Percentiles rank a stretch among this genome's conserved stretches.
phyloP scores from a whole-genome alignment of 2,888 invertebrate genomes.

The Timandra comae region DNA sequence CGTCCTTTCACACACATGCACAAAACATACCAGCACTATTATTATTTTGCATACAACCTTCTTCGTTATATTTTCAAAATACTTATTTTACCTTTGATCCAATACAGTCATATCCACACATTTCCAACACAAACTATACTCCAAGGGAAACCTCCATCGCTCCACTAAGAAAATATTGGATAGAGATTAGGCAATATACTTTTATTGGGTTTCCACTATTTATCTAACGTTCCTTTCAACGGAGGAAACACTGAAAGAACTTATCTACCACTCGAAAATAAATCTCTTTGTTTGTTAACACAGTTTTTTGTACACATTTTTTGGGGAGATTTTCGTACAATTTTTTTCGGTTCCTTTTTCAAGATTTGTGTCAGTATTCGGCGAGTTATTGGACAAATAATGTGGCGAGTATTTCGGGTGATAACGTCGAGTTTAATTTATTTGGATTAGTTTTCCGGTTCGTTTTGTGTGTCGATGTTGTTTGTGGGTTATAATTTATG shows the following conservation, averaged over 20 bases:
- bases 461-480: too few species aligned
- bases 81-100: too few species aligned
- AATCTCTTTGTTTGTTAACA: slow-evolving; percentile 75
- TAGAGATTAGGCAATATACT: slow-evolving; percentile 75
- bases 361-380: slow-evolving; percentile 8
- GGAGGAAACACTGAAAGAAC: slow-evolving; percentile 36
- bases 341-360: too few species aligned
- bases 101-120: slow-evolving; percentile 32
- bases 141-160: slow-evolving; percentile 64
- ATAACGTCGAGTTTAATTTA: slow-evolving; percentile 58
- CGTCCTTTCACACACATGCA: too few species aligned
- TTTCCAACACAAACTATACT: slow-evolving; percentile 13
- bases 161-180: slow-evolving; percentile 73
- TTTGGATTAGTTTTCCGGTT: slow-evolving; percentile 35
- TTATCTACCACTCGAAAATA: slow-evolving; percentile 63
- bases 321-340: slow-evolving; percentile 25
- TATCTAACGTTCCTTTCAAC: slow-evolving; percentile 60
- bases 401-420: slow-evolving; percentile 36
- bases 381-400: slow-evolving; percentile 49
- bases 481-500: too few species aligned
- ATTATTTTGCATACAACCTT: too few species aligned
- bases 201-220: slow-evolving; percentile 73
- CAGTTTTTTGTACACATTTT: slow-evolving; percentile 44
- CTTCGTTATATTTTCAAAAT: too few species aligned
- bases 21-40: too few species aligned